Base-by-base conservation (phyloP, 2,888 invertebrate species). In the Crepidodera aurea region DNA sequence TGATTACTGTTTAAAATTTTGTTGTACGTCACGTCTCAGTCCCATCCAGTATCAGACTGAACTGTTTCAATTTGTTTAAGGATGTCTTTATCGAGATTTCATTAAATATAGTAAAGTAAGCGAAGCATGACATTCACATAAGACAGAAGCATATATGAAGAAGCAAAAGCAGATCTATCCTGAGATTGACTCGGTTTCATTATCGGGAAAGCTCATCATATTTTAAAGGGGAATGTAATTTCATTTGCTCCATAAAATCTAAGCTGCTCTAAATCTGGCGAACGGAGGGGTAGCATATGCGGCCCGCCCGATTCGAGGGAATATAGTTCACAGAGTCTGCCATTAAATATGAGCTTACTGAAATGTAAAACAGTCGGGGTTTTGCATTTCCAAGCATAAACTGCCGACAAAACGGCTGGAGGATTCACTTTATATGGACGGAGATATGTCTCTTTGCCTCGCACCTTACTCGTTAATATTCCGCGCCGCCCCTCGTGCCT, bases 281-380 rank as follows among this genome's bases (percentile, higher is more conserved):
- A 71, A 71, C 72, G 74, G 77, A 78, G 77, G 76, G 79, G 75
- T 75, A 77, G 79, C 78, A 80, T 79, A 79, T 79, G 79, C 79
- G 79, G 72, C 78, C 75, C 77, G 72, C 78, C 75, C 77, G 76
- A 77, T 75, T 75, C 74, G 70, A 69, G 73, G 72, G 77, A 77
- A 79, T 79, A 80, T 80, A 80, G 80, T 79, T 78, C 80, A 78
- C 78, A 78, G 80, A 79, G 78, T 73, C 69, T 69, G 79, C 81
- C 82, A 81, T 82, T 82, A 81, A 81, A 82, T 82, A 82, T 82
- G 82, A 82, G 81, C 82, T 81, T 81, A 81, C 80, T 79, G 82
- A 82, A 82, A 82, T 82, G 82, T 81, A 81, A 82, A 82, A 81
- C 82, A 82, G 82, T 78, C 80, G 75, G 79, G 81, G 79, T 81